Percentiles rank a stretch among this genome's conserved stretches.
phyloP scores from a whole-genome alignment of 1,140 invertebrate species.

The Centruroides sculpturatus region DNA sequence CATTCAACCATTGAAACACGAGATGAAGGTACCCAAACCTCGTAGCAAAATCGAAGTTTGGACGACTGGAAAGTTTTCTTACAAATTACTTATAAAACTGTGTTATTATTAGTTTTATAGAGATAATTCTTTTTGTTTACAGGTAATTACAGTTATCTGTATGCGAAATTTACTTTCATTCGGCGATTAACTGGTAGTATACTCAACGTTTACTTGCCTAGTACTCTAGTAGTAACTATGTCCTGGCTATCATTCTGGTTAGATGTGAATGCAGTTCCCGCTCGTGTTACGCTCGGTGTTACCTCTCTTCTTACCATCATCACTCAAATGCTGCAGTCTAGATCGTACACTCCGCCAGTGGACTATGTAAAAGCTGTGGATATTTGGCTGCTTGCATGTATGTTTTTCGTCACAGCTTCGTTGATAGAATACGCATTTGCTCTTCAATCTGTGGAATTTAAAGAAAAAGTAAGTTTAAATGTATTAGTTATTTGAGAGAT shows the following conservation, averaged over 20 bases:
- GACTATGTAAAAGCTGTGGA: slow-evolving; percentile 22
- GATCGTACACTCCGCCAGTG: slow-evolving; percentile 10
- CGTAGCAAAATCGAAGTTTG: slow-evolving; percentile 4
- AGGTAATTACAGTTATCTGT: slow-evolving; percentile 5
- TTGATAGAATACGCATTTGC: slow-evolving; percentile 29
- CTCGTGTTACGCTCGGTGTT: slow-evolving; percentile 22
- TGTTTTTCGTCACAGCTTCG: slow-evolving; percentile 29
- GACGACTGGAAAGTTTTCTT: not conserved
- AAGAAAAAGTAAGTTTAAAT: slow-evolving; percentile 5
- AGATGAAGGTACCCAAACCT: not conserved
- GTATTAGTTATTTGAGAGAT: not conserved
- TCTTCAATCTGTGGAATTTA: not conserved
- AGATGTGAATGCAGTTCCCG: slow-evolving; percentile 26
- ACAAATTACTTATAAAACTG: not conserved
- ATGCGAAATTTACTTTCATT: slow-evolving; percentile 1
- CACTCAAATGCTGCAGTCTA: slow-evolving; percentile 16
- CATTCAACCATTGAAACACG: slow-evolving; percentile 7
- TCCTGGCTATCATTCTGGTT: slow-evolving; percentile 26
- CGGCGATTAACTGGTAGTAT: slow-evolving; percentile 8
- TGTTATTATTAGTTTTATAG: not conserved
- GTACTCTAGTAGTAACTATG: slow-evolving; percentile 7
- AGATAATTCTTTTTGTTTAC: not conserved
- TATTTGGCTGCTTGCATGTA: slow-evolving; percentile 22
- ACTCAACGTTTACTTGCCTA: slow-evolving; percentile 8
- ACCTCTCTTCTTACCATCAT: slow-evolving; percentile 16